Base-by-base conservation (phyloP, 2,888 invertebrate species). In the Trichopoda pennipes region DNA sequence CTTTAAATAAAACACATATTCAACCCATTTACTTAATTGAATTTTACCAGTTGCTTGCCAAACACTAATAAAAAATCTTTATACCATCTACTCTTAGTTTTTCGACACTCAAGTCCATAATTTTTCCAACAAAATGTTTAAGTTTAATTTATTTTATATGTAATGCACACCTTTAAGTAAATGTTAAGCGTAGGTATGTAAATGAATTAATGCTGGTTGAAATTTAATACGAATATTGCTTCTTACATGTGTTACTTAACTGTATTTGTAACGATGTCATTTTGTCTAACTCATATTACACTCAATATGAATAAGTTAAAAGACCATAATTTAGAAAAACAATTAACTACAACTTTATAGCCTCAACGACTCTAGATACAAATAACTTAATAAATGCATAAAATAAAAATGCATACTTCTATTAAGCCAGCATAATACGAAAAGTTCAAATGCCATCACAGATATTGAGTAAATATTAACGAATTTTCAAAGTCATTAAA, bases 271-370 rank as follows among this genome's bases (percentile, higher is more conserved):
- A 68, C 51, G 76, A 68, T 61, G 60, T 53, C 51, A 64, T 64
- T 78, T 72, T 64, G 58, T 78, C 69, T 66, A 66, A 60, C 72
- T 78, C 64, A 78, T 58, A 35, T 78, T 78, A 66, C 78, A 72
- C 8, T 64, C 56, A 56, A 64, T 69, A 21, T 74, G 51, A 32
- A 70, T 68, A 69, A 73, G 32, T 56, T 61, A 68, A 76, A 49
- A 9, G 42, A 17, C 32, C 42, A 68, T 77, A 68, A 63, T 64
- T 78, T 56, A 74, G 58, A 64, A 77, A 56, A 60, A 17, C 55
- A 44, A 78, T 73, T 78, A 70, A 70, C 64, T 55, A 64, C 58
- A 17, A 47, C 78, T 81, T 78, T 78, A 81, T 81, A 51, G 66
- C 78, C 66, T 56, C 47, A 78, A 35, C 38, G 44, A 58, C 49